Evolutionary conservation across 2,113 vertebrate species (phyloP), one percentile per base, ranked within the genome.

Genomic region (Bos javanicus): DNA sequence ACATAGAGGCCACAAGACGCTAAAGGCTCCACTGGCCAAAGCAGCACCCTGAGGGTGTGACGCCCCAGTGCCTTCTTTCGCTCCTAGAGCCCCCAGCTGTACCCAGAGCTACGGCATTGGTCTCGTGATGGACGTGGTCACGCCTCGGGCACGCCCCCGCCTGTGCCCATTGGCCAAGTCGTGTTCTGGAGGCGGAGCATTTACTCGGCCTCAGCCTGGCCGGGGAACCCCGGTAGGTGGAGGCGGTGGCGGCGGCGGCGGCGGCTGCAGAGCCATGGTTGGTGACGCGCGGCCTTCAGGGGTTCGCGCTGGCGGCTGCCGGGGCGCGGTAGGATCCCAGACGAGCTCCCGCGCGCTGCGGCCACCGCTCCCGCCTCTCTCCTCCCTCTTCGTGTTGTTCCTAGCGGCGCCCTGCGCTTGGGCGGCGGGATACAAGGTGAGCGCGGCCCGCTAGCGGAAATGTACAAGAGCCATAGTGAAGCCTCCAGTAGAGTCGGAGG

Each of bases 371-470:
- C 57, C 2, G 17, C 43, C 52, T 33, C 50, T 97, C n/a, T 71
- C 19, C 13, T 80, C 94, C 23, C 59, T 98, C 0, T n/a, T 97
- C 21, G 17, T 87, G 74, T 25, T 95, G 76, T 62, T 96, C 36
- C 36, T 95, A 96, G 87, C 33, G 26, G 76, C 84, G 13, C 93
- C 95, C 1, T 76, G 93, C 54, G 84, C 46, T 48, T 36, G 52
- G 82, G 88, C 96, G 33, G 85, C 94, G 7, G 96, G 88, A 25
- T 98, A 98, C 50, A 7, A 98, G 96, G 98, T 98, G 89, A 98
- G 96, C 30, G 7, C 48, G 78, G 67, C 78, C 95, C 1, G 46
- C 1, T 57, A 57, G 85, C 71, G 28, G 91, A 90, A 95, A 93
- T 23, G 50, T 71, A 3, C 62, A 7, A 1, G 23, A 36, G 17